These are phyloP conservation scores for Zaprionus inermis DNA, from an alignment of 1,140 invertebrate genomes.

Conservation along the genomic window DNA sequence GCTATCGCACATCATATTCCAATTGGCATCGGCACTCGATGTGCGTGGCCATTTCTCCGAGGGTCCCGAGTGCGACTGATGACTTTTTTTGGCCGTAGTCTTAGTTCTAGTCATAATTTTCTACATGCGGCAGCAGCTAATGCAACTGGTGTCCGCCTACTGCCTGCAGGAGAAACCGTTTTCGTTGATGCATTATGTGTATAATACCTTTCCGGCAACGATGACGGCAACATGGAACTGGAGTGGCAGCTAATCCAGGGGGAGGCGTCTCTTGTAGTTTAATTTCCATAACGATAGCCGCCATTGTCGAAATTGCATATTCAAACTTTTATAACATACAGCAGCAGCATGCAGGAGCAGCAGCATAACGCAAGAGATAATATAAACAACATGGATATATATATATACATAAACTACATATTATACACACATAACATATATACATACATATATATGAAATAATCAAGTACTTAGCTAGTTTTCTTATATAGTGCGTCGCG, in stretches of 20 bases:
- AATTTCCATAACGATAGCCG: no score
- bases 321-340: constrained; percentile 48
- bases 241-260: constrained; percentile 28
- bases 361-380: constrained; percentile 22
- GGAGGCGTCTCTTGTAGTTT: not conserved
- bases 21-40: constrained; percentile 92
- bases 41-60: constrained; percentile 91
- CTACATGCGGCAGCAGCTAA: constrained; percentile 59
- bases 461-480: constrained; percentile 78
- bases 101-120: constrained; percentile 58
- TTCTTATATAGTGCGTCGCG: constrained; percentile 83
- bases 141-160: constrained; percentile 45
- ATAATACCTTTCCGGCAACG: constrained; percentile 61
- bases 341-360: constrained; percentile 30
- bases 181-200: constrained; percentile 63
- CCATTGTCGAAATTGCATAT: constrained; percentile 39
- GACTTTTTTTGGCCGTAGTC: constrained; percentile 71
- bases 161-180: constrained; percentile 44
- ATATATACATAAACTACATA: constrained; percentile 30
- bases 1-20: constrained; percentile 92
- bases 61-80: constrained; percentile 89
- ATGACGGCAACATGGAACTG: constrained; percentile 18
- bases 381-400: constrained; percentile 23
- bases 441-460: constrained; percentile 40
- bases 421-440: constrained; percentile 26